phyloP scores from a whole-genome alignment of 2,797 vertebrate genomes.

The Enteromius viviparus region DNA sequence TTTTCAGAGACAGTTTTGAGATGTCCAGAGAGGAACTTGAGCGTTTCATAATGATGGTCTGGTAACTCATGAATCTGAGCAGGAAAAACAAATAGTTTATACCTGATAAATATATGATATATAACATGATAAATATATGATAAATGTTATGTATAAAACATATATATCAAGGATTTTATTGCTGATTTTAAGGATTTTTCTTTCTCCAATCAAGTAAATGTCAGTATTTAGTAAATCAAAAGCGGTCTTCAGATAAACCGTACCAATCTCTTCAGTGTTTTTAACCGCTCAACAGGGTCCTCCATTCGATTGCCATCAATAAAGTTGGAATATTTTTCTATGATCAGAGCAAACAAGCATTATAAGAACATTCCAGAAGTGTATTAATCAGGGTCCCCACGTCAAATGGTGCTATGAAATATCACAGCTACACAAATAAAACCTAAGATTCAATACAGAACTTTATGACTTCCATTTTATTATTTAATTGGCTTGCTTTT shows the following conservation, averaged over 20 bases:
- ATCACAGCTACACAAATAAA: background rate
- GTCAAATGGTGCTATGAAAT: background rate
- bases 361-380: background rate
- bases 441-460: background rate
- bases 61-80: constrained; percentile 90
- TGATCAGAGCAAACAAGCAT: constrained; percentile 21
- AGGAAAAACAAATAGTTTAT: constrained; percentile 33
- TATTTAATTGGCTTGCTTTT: background rate
- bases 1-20: constrained; percentile 95
- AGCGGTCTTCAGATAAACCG: constrained; percentile 60
- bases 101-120: background rate
- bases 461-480: background rate
- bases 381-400: background rate
- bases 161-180: background rate
- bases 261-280: constrained; percentile 93
- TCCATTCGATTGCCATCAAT: constrained; percentile 96
- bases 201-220: background rate
- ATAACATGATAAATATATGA: too few relatives aligned
- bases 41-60: constrained; percentile 94
- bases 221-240: background rate
- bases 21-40: constrained; percentile 95
- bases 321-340: constrained; percentile 96
- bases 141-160: too few relatives aligned
- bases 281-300: constrained; percentile 90
- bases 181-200: background rate